Base-by-base conservation (phyloP, 92 coral and sea anemone genomes). In the Siderastrea siderea region DNA sequence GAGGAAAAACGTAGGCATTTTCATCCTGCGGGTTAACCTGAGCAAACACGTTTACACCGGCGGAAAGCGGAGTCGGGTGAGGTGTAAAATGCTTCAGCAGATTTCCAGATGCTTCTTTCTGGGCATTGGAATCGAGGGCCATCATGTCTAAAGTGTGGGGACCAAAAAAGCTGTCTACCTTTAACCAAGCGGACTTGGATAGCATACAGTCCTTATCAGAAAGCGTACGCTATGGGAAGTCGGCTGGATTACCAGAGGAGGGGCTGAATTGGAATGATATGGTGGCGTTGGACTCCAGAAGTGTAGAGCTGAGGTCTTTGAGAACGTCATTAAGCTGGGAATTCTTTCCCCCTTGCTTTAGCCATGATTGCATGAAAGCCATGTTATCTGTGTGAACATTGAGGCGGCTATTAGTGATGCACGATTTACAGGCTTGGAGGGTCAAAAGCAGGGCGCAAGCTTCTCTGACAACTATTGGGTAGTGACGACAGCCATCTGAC, bases 101-200 rank as follows among this genome's bases (percentile, higher is more conserved):
- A 26, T 8, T 26, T 70, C 74, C 38, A 15, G 53, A 13, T 10
- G 74, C 52, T 55, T 70, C 74, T 13, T 70, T 70, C 17, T 70
- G 54, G 49, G 54, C n/a, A 54, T 84, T 84, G 71, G 88, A 52
- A 47, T 76, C 47, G 26, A 84, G 38, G 54, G 88, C 66, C 71
- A 84, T 84, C 38, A 84, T 60, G 57, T 76, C 80, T 38, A 76
- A 26, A 51, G 65, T 50, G 57, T 76, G 63, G 7, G 80, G 80
- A 38, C 80, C 80, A 44, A 75, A 75, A 16, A 9, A 16, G n/a
- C 19, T 13, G 60, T 48, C 79, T 7, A 74, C 63, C 47, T 15
- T 7, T 8, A 74, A 14, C 60, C 79, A 74, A 19, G 79, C 60
- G 61, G 43, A 15, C 60, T 26, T 47, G 63, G 79, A 74, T 57